Percentiles rank a stretch among this genome's conserved stretches.
phyloP scores from a whole-genome alignment of 37 sponge, comb jelly and placozoan genomes.

The Agelas oroides region DNA sequence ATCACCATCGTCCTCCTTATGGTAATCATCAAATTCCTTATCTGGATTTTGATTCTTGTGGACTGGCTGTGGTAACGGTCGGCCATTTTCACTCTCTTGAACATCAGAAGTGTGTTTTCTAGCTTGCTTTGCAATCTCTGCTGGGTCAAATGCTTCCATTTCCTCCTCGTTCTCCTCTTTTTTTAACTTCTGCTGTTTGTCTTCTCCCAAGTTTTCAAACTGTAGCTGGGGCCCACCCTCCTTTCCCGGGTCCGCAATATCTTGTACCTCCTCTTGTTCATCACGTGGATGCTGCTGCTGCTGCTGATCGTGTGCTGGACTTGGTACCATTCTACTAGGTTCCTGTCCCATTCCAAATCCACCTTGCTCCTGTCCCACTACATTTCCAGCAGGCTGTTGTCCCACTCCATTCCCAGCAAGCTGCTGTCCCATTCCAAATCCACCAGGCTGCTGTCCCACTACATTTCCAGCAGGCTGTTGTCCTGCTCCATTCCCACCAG shows the following conservation, averaged over 20 bases:
- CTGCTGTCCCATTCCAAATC: background rate
- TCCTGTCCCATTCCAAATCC: background rate
- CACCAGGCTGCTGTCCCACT: background rate
- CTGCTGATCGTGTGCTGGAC: background rate
- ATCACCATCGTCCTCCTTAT: too few relatives aligned
- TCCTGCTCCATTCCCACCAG: background rate
- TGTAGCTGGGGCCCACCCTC: background rate
- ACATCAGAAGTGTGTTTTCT: too few relatives aligned
- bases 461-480: background rate
- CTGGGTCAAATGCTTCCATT: conserved; percentile 3
- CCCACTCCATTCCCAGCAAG: background rate
- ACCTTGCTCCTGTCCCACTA: background rate
- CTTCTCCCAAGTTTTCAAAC: background rate
- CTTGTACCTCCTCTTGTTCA: conserved; percentile 10
- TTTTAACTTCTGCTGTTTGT: background rate
- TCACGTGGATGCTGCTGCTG: background rate
- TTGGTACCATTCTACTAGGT: background rate
- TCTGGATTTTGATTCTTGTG: too few relatives aligned
- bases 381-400: background rate
- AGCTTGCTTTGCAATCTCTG: too few relatives aligned
- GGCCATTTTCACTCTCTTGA: too few relatives aligned
- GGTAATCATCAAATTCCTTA: too few relatives aligned
- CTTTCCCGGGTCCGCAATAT: background rate
- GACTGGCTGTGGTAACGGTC: too few relatives aligned
- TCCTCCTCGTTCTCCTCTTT: background rate